Evolutionary conservation across 2,888 invertebrate species (phyloP).

Genomic region (Pelosia muscerda): DNA sequence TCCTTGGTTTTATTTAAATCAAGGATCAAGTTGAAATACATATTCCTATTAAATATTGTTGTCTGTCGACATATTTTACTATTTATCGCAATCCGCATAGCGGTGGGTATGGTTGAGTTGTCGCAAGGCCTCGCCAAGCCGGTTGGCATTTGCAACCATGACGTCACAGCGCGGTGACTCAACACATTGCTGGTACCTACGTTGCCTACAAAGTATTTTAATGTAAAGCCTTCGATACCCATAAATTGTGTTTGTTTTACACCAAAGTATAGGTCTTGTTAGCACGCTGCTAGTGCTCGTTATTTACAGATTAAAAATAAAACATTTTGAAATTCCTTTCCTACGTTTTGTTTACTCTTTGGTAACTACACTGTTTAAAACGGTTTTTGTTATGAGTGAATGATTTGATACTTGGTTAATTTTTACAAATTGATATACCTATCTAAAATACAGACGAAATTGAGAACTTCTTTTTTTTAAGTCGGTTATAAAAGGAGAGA

Average conservation of each 20-base stretch:
- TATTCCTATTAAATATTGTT: conserved; percentile 14
- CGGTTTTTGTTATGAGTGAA: no score
- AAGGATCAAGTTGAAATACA: conserved; percentile 2
- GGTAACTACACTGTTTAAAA: conserved; percentile 8
- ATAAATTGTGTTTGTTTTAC: conserved; percentile 54
- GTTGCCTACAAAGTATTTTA: conserved; percentile 59
- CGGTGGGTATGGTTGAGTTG: conserved; percentile 51
- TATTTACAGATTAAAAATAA: conserved; percentile 42
- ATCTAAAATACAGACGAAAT: no score
- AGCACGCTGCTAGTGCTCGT: conserved; percentile 38
- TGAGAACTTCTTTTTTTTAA: no score
- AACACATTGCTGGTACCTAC: conserved; percentile 55
- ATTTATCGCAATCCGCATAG: conserved; percentile 30
- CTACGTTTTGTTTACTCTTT: conserved; percentile 31
- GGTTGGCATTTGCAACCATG: conserved; percentile 74
- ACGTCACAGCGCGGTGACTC: conserved; percentile 73
- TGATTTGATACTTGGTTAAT: no score
- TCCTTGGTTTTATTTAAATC: not conserved
- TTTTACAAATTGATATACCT: no score
- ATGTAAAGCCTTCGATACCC: conserved; percentile 56
- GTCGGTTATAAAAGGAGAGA: no score
- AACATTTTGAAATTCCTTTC: conserved; percentile 23
- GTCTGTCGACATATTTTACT: conserved; percentile 29
- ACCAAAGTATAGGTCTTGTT: conserved; percentile 51
- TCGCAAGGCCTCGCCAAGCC: conserved; percentile 72